Conservation (phyloP, 2,888 invertebrate genomes). For the Leptura quadrifasciata region DNA sequence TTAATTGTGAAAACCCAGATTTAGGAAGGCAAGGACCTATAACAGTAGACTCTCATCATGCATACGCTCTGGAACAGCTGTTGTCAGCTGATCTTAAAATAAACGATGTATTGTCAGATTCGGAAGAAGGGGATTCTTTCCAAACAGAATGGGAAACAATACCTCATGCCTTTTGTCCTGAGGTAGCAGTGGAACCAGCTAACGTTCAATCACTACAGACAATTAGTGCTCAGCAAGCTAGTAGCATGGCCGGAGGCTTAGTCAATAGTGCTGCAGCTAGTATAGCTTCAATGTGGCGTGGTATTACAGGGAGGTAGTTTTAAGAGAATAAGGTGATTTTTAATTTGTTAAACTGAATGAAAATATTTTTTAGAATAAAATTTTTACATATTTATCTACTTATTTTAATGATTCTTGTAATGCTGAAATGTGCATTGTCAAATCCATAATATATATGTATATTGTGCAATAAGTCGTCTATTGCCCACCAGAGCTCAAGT, state of each 20-base stretch:
- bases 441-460: too few species aligned
- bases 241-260: conserved; percentile 82
- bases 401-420: too few species aligned
- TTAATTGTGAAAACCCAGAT: conserved; percentile 80
- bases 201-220: conserved; percentile 70
- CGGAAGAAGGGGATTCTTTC: conserved; percentile 83
- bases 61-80: conserved; percentile 80
- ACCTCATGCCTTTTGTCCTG: conserved; percentile 76
- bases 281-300: conserved; percentile 88
- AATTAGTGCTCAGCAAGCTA: conserved; percentile 71
- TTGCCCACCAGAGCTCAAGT: too few species aligned
- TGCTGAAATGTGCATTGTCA: too few species aligned
- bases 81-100: conserved; percentile 79
- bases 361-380: too few species aligned
- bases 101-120: conserved; percentile 80
- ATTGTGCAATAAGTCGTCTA: too few species aligned
- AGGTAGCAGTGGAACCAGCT: conserved; percentile 69
- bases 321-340: not conserved
- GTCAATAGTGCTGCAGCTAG: conserved; percentile 90
- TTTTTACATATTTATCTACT: too few species aligned
- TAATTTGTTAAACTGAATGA: conserved; percentile 1
- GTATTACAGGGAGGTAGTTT: conserved; percentile 77
- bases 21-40: conserved; percentile 82
- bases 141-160: conserved; percentile 89
- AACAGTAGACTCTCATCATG: conserved; percentile 76